These are phyloP conservation scores for Ptychodera flava DNA, from an alignment of 35 echinoderm and acorn worm genomes.

Conservation along the genomic window DNA sequence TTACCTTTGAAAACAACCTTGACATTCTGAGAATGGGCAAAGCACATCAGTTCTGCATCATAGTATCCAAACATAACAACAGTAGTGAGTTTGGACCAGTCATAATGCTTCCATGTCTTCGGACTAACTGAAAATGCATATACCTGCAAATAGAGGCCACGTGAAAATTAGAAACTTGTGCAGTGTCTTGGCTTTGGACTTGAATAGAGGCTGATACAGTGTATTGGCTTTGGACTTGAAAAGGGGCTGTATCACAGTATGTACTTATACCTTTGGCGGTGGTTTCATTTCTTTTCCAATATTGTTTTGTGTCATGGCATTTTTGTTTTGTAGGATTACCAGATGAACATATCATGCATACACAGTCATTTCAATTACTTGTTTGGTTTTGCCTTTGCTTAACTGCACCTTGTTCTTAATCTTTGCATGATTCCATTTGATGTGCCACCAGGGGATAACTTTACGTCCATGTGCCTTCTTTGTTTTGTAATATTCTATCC, in stretches of 20 bases:
- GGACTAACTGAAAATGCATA: constrained; percentile 60
- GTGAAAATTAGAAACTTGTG: neutral
- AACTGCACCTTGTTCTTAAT: too few species aligned
- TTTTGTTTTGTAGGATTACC: too few species aligned
- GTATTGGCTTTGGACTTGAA: neutral
- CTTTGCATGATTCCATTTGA: too few species aligned
- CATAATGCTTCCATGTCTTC: constrained; percentile 59
- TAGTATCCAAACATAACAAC: constrained; percentile 82
- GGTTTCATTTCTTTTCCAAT: too few species aligned
- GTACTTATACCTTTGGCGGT: too few species aligned
- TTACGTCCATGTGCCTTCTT: too few species aligned
- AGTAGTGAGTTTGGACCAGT: constrained; percentile 77
- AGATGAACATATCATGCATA: too few species aligned
- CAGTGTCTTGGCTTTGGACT: neutral
- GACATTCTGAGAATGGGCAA: constrained; percentile 59
- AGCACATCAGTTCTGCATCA: constrained; percentile 77
- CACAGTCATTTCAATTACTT: too few species aligned
- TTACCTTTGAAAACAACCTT: constrained; percentile 74
- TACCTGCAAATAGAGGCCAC: constrained; percentile 38
- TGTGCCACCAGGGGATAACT: too few species aligned
- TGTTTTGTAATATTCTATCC: too few species aligned
- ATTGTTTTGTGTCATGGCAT: too few species aligned
- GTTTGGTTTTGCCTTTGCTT: too few species aligned
- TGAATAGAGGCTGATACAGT: neutral
- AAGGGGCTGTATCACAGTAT: neutral